Evolutionary conservation across 2,888 invertebrate species (phyloP).

Genomic region (Bombylius major): DNA sequence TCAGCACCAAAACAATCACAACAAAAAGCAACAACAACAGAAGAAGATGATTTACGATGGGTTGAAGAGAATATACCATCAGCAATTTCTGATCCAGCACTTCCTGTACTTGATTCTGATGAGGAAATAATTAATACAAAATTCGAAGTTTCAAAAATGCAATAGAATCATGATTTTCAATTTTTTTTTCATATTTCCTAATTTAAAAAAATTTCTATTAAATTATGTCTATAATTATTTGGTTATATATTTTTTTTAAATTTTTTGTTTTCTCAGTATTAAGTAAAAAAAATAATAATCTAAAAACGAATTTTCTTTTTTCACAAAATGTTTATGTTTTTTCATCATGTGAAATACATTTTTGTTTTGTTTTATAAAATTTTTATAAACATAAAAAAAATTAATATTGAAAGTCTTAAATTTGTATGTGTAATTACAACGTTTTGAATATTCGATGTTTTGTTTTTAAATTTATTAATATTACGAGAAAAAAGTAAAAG

Average conservation of each 20-base stretch:
- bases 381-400: no score
- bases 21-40: conserved; percentile 35
- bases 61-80: conserved; percentile 88
- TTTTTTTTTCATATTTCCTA: neutral
- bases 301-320: no score
- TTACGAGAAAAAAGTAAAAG: no score
- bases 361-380: no score
- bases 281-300: neutral
- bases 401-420: no score
- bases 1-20: conserved; percentile 34
- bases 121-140: conserved; percentile 76
- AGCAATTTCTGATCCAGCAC: conserved; percentile 54
- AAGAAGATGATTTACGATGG: conserved; percentile 78
- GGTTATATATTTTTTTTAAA: neutral
- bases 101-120: conserved; percentile 59
- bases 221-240: neutral
- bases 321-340: no score
- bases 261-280: neutral
- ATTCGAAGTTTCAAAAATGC: conserved; percentile 83
- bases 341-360: no score
- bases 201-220: neutral
- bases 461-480: no score
- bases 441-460: no score
- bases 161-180: conserved; percentile 36
- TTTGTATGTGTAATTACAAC: no score